A percentile compares a stretch with the other conserved stretches of the same genome.
These are phyloP conservation scores for Heliconius hortense DNA, from an alignment of 2,888 invertebrate genomes.

Conservation along the genomic window DNA sequence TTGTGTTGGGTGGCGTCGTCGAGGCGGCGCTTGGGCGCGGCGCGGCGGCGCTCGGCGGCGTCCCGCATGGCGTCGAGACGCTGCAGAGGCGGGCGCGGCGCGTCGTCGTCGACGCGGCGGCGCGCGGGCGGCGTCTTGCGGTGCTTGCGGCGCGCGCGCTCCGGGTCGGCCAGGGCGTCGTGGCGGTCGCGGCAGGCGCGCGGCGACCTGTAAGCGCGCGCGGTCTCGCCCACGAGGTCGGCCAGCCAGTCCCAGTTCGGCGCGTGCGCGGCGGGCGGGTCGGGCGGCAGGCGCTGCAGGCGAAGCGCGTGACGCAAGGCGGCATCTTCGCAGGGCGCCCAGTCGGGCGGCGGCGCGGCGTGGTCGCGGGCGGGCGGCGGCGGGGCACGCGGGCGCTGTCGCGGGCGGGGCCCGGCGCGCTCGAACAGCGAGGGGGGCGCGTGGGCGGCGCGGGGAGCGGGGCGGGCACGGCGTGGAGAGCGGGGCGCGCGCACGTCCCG, in stretches of 20 bases:
- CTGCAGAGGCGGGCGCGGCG: slow-evolving; percentile 73
- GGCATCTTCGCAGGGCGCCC: slow-evolving; percentile 96
- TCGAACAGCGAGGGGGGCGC: slow-evolving; percentile 87
- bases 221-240: slow-evolving; percentile 93
- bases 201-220: slow-evolving; percentile 92
- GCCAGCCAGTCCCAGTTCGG: slow-evolving; percentile 98
- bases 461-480: slow-evolving; percentile 80
- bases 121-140: slow-evolving; percentile 87
- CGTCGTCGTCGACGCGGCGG: slow-evolving; percentile 85
- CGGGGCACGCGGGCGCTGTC: slow-evolving; percentile 85
- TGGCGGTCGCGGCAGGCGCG: slow-evolving; percentile 96
- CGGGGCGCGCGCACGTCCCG: slow-evolving; percentile 84
- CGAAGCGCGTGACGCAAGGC: slow-evolving; percentile 91
- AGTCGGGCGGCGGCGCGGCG: slow-evolving; percentile 88
- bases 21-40: slow-evolving; percentile 88
- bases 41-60: slow-evolving; percentile 87
- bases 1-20: slow-evolving; percentile 88
- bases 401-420: slow-evolving; percentile 88
- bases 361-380: slow-evolving; percentile 87
- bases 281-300: slow-evolving; percentile 84
- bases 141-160: slow-evolving; percentile 94
- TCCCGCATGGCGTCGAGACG: slow-evolving; percentile 88
- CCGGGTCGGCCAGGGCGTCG: slow-evolving; percentile 94
- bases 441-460: slow-evolving; percentile 87
- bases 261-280: slow-evolving; percentile 89